Conservation (phyloP, 2,113 vertebrate species). For the Sapajus apella region DNA sequence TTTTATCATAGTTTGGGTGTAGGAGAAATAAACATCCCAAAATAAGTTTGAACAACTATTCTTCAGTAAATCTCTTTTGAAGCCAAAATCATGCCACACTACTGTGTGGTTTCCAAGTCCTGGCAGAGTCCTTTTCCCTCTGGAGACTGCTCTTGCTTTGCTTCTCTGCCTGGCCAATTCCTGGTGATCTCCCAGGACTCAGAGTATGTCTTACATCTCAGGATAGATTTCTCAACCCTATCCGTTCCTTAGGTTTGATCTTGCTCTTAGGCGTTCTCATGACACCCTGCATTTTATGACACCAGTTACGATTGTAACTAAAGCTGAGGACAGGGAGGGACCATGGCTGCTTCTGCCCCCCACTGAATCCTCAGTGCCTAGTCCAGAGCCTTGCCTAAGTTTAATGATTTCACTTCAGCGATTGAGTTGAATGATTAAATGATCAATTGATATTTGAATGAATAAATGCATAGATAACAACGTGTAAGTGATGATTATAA, state of each 20-base stretch:
- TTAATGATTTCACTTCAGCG: background rate
- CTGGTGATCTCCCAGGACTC: background rate
- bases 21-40: background rate
- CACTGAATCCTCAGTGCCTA: background rate
- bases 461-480: background rate
- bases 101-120: background rate
- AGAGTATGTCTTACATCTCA: no score
- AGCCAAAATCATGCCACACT: background rate
- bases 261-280: background rate
- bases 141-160: background rate
- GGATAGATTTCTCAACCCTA: background rate
- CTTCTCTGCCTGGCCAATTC: background rate
- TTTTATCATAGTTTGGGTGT: background rate
- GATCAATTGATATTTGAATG: slow-evolving; percentile 18
- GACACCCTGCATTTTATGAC: background rate
- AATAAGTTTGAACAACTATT: background rate
- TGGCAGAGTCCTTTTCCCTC: background rate
- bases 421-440: background rate
- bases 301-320: background rate
- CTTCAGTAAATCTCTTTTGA: background rate
- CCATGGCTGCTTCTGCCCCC: background rate
- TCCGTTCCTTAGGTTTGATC: background rate
- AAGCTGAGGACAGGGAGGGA: background rate
- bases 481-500: background rate
- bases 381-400: background rate